Evolutionary conservation across 2,888 invertebrate genomes (phyloP).

Genomic region (Acleris laterana): DNA sequence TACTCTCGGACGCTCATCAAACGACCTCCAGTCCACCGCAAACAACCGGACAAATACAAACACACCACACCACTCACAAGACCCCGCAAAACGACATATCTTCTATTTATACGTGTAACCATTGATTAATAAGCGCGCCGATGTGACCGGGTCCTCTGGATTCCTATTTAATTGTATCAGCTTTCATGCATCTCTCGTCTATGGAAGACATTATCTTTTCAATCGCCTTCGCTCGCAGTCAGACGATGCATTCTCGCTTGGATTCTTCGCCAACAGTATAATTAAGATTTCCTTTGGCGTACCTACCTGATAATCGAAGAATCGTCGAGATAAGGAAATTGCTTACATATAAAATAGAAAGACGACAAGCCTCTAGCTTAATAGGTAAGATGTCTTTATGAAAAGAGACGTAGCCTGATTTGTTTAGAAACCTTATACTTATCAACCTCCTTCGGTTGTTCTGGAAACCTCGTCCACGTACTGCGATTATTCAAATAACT

Average conservation of each 20-base stretch:
- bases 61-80: conserved; percentile 28
- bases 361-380: conserved; percentile 2
- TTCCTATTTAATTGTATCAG: conserved; percentile 70
- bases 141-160: conserved; percentile 70
- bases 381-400: conserved; percentile 1
- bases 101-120: conserved; percentile 53
- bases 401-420: conserved; percentile 38
- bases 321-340: conserved; percentile 23
- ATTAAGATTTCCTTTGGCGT: conserved; percentile 35
- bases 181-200: conserved; percentile 60
- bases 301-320: conserved; percentile 10
- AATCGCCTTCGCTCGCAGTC: conserved; percentile 50
- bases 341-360: conserved; percentile 28
- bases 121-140: conserved; percentile 68
- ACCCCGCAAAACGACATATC: conserved; percentile 41
- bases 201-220: conserved; percentile 40
- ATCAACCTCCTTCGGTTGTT: conserved; percentile 38
- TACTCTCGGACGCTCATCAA: conserved; percentile 48
- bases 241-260: conserved; percentile 49
- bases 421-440: conserved; percentile 22
- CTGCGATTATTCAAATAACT: conserved; percentile 75
- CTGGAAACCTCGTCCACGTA: conserved; percentile 43
- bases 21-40: conserved; percentile 43
- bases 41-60: conserved; percentile 34
- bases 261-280: conserved; percentile 41